Conservation (phyloP, 2,113 vertebrate genomes). For the Anoplopoma fimbria region DNA sequence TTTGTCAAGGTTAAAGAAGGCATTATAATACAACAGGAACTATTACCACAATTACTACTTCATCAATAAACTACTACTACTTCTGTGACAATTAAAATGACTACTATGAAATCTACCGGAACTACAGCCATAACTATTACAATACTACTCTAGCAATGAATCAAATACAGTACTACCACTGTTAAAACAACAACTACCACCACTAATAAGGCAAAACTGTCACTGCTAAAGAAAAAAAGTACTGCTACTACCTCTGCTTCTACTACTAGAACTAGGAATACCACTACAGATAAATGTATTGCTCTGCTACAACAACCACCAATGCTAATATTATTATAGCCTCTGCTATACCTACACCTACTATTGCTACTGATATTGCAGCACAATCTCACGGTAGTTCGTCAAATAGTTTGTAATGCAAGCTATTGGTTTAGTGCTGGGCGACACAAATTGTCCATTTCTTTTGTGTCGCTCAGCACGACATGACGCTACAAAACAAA, state of each 20-base stretch:
- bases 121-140: background rate
- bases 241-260: background rate
- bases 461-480: too few relatives aligned
- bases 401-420: too few relatives aligned
- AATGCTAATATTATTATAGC: background rate
- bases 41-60: background rate
- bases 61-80: background rate
- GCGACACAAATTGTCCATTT: too few relatives aligned
- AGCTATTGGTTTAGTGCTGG: too few relatives aligned
- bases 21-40: background rate
- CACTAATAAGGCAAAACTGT: background rate
- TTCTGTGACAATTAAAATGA: background rate
- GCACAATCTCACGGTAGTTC: too few relatives aligned
- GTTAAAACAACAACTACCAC: background rate
- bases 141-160: background rate
- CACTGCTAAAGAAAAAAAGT: background rate
- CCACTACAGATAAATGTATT: background rate
- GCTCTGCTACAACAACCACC: background rate
- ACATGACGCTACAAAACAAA: too few relatives aligned
- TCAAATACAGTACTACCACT: background rate
- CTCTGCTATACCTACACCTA: background rate
- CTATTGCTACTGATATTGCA: too few relatives aligned
- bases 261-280: background rate
- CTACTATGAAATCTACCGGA: background rate
- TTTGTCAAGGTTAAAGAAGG: slow-evolving; percentile 30